Conservation (phyloP, 2,888 invertebrate genomes). For the Erebia palarica region DNA sequence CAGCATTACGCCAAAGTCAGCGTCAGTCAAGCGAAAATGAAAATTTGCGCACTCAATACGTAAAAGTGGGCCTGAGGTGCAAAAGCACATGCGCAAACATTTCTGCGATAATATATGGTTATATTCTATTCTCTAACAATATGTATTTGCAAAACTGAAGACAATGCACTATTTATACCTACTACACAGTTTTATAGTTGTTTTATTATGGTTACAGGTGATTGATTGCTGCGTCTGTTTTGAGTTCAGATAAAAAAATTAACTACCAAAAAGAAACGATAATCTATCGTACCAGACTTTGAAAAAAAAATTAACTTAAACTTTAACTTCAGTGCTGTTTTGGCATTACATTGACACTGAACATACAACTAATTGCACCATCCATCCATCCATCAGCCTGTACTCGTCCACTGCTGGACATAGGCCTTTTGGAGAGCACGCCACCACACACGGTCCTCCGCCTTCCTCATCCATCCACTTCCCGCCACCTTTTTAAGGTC, state of each 20-base stretch:
- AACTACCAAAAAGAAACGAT: not conserved
- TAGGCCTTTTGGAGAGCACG: too few species aligned
- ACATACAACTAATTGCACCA: not conserved
- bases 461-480: too few species aligned
- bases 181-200: constrained; percentile 23
- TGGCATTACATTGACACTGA: not conserved
- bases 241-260: not conserved
- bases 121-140: constrained; percentile 44
- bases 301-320: not conserved
- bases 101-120: constrained; percentile 40
- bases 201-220: not conserved
- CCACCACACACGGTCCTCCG: too few species aligned
- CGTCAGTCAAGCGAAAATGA: constrained; percentile 32
- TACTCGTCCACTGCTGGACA: too few species aligned
- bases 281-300: not conserved
- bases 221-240: constrained; percentile 6
- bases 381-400: too few species aligned
- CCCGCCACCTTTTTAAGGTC: too few species aligned
- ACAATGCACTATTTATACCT: constrained; percentile 54
- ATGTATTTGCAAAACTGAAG: constrained; percentile 54
- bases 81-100: constrained; percentile 55
- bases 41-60: constrained; percentile 44
- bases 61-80: constrained; percentile 39
- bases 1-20: constrained; percentile 12
- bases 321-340: not conserved